Base-by-base conservation (phyloP, 2,797 vertebrate genomes). In the Loriculus beryllinus region DNA sequence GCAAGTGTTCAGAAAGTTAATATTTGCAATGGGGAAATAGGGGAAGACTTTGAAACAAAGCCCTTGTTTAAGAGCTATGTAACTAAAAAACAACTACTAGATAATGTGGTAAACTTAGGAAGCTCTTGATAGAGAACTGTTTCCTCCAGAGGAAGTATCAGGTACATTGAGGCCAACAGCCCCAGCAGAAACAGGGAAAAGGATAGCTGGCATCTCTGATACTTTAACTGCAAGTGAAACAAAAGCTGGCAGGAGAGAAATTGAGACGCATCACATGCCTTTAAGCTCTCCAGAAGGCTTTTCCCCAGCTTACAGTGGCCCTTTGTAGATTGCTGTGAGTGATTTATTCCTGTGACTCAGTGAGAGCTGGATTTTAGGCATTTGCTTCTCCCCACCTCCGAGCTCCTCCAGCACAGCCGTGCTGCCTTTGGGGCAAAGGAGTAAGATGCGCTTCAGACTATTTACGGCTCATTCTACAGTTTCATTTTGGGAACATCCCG, bases 391-490 rank as follows among this genome's bases (percentile, higher is more conserved):
- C 47, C 51, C 14, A 64, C 40, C 43, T 86, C 85, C 8, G 22
- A 37, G 48, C 19, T 91, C 22, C 31, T 21, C 22, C 52, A 49
- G 51, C 4, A 12, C 3, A 11, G 49, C 31, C 3, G 1, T 76
- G 51, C 69, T 91, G 68, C 63, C 74, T 93, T 84, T 90, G 93
- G 92, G 91, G 71, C 56, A 79, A 82, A 67, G 59, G 82, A 92
- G 68, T 64, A 86, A 92, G 85, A 86, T 57, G 70, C 70, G 28
- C 70, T 82, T 88, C 23, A 54, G 60, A 62, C 69, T 94, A 28
- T 87, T 95, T 91, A 69, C 59, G 85, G 76, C 69, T 87, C 14
- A 8, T 87, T 83, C 62, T 83, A 84, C 74, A 57, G 28, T 94
- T 96, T 92, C 63, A 70, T 90, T 92, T 59, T 93, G 85, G 82